Evolutionary conservation across 2,113 vertebrate genomes (phyloP).

Genomic region (Fregetta grallaria): DNA sequence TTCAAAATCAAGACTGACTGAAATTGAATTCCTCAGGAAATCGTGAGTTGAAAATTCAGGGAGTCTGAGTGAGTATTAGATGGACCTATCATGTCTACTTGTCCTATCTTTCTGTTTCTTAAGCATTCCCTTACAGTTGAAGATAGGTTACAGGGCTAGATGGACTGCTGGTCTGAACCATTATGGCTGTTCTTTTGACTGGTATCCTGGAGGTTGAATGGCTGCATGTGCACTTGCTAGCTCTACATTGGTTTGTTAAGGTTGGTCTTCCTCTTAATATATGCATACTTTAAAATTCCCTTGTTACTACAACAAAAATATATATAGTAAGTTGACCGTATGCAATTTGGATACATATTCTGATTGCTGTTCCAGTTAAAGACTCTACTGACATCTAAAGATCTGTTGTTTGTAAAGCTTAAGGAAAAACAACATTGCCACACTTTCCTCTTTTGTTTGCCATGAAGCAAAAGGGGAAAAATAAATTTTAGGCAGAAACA

Average conservation of each 20-base stretch:
- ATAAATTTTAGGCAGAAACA: neutral
- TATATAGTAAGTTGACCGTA: neutral
- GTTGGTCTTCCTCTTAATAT: neutral
- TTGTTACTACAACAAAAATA: neutral
- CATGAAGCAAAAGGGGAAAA: neutral
- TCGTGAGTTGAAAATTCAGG: neutral
- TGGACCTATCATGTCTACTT: neutral
- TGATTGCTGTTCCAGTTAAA: neutral
- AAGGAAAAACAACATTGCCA: neutral
- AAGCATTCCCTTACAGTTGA: neutral
- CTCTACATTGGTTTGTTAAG: neutral
- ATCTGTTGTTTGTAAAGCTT: neutral
- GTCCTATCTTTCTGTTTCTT: neutral
- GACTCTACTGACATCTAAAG: neutral
- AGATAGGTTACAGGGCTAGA: neutral
- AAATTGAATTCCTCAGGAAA: neutral
- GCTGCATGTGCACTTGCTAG: neutral
- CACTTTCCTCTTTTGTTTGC: neutral
- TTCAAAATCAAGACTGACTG: neutral
- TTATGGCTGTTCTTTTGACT: neutral
- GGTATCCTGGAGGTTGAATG: neutral
- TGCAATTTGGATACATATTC: neutral
- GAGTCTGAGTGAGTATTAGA: neutral
- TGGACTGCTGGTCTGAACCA: neutral
- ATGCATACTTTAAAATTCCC: neutral